Evolutionary conservation across 2,113 vertebrate species (phyloP).

Genomic region (human (Homo sapiens)): DNA sequence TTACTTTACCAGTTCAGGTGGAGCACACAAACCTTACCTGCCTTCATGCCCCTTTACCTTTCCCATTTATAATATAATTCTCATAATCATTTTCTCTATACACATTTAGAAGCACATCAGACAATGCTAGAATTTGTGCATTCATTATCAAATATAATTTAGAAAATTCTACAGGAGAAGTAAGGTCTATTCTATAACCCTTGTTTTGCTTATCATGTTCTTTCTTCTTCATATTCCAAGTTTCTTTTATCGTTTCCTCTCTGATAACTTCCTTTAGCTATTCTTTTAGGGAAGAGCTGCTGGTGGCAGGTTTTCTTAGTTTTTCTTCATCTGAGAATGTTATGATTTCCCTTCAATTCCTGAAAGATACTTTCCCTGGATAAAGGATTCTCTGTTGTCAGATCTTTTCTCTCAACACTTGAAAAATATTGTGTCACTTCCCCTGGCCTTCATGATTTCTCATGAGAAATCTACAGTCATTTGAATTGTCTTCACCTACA

Average conservation of each 20-base stretch:
- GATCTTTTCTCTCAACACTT: neutral
- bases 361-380: neutral
- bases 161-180: neutral
- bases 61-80: neutral
- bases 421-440: neutral
- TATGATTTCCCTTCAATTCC: neutral
- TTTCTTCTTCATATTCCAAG: neutral
- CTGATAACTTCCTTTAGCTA: neutral
- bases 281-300: neutral
- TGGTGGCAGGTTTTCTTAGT: neutral
- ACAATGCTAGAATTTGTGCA: neutral
- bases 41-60: neutral
- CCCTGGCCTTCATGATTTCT: neutral
- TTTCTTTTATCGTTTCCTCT: neutral
- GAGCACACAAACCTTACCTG: neutral
- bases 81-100: neutral
- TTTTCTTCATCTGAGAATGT: neutral
- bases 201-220: neutral
- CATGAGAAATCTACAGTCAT: neutral
- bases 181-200: neutral
- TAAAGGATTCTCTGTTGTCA: neutral
- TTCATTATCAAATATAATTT: neutral
- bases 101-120: neutral
- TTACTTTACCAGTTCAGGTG: neutral
- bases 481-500: neutral